phyloP scores from a whole-genome alignment of 2,113 vertebrate species.

The Sarotherodon lohbergeri region DNA sequence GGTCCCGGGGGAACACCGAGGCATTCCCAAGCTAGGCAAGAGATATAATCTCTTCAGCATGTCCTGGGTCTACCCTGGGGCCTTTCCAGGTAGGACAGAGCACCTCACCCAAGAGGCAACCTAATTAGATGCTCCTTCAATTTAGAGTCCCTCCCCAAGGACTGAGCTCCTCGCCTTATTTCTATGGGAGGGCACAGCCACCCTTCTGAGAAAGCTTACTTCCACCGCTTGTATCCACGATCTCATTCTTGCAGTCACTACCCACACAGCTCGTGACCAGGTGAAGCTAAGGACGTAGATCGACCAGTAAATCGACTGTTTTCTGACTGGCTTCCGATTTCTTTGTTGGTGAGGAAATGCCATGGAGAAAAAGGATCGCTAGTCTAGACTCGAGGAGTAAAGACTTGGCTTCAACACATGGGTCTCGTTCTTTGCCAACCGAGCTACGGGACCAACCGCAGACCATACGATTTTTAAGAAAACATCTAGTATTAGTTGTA shows the following conservation, averaged over 20 bases:
- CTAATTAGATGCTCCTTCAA: not conserved
- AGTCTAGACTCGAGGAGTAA: not conserved
- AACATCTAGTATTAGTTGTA: not conserved
- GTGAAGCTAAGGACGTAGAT: not conserved
- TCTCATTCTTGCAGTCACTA: not conserved
- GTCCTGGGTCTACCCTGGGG: not conserved
- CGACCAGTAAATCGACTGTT: not conserved
- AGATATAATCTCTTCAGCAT: not conserved
- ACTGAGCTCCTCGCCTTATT: not conserved
- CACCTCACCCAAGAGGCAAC: not conserved
- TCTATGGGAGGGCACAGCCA: not conserved
- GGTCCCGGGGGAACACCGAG: rapidly evolving
- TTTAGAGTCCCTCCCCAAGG: not conserved
- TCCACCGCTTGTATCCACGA: not conserved
- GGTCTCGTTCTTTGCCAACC: not conserved
- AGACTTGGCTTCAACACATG: not conserved
- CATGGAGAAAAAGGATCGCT: not conserved
- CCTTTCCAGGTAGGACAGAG: not conserved
- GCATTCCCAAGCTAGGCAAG: not conserved
- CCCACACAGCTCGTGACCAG: not conserved
- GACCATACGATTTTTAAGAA: not conserved
- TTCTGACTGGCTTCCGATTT: not conserved
- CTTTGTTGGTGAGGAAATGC: not conserved
- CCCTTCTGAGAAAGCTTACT: not conserved
- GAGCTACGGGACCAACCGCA: not conserved